Conservation (phyloP, 2,888 invertebrate genomes). For the Hanleya hanleyi region DNA sequence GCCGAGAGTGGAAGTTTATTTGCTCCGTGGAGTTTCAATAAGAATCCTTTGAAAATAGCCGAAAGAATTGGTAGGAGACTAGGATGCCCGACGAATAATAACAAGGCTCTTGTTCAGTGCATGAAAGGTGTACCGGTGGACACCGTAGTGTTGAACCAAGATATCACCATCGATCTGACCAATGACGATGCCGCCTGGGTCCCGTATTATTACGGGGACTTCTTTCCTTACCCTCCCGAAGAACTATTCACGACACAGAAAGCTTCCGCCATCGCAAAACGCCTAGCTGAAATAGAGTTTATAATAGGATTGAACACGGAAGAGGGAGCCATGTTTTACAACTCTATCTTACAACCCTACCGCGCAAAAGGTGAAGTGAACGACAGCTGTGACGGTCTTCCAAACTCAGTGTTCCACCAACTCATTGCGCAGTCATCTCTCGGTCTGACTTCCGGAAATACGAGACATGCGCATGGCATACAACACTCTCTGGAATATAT, state of each 20-base stretch:
- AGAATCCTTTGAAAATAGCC: neutral
- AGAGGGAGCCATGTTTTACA: conserved; percentile 42
- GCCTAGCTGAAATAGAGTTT: conserved; percentile 37
- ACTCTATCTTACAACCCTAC: conserved; percentile 21
- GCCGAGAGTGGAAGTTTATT: conserved; percentile 19
- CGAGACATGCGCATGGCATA: conserved; percentile 8
- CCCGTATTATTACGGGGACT: neutral
- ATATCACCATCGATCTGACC: neutral
- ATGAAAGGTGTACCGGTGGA: conserved; percentile 10
- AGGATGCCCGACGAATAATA: neutral
- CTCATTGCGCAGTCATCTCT: too few species aligned
- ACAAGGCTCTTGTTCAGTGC: neutral
- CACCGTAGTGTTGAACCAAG: conserved; percentile 31
- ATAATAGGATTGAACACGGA: conserved; percentile 39
- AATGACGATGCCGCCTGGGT: neutral
- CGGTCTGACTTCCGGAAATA: too few species aligned
- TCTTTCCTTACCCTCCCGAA: neutral
- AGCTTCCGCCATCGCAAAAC: neutral
- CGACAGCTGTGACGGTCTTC: too few species aligned
- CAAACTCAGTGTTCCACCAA: too few species aligned
- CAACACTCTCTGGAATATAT: conserved; percentile 24
- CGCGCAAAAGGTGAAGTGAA: too few species aligned
- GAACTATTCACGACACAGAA: neutral
- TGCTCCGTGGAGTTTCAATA: neutral
- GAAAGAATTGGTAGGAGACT: neutral